These are phyloP conservation scores for Fulmarus glacialis DNA, from an alignment of 2,113 vertebrate genomes.

Conservation along the genomic window DNA sequence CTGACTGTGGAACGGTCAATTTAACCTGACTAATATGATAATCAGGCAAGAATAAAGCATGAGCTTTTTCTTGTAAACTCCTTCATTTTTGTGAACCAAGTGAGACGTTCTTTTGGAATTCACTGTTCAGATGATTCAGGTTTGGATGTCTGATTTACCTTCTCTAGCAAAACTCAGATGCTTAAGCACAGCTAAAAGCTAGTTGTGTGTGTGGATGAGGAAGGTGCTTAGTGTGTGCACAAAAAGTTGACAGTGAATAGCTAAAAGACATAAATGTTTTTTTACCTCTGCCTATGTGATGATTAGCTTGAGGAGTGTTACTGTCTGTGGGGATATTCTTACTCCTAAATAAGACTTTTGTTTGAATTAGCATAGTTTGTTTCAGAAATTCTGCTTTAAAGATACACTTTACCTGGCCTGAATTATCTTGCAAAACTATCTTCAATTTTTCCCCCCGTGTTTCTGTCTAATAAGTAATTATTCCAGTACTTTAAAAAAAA, in stretches of 20 bases:
- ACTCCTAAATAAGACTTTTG: background rate
- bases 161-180: background rate
- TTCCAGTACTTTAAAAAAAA: background rate
- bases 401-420: rapidly evolving
- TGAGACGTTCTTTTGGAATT: background rate
- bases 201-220: background rate
- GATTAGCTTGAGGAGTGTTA: background rate
- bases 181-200: background rate
- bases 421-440: background rate
- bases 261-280: background rate
- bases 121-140: background rate
- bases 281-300: background rate
- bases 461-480: background rate
- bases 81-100: background rate
- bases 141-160: background rate
- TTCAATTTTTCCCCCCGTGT: rapidly evolving
- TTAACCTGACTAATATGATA: background rate
- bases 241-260: background rate
- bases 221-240: background rate
- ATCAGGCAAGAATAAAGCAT: background rate
- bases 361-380: background rate
- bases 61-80: background rate
- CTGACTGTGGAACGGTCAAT: rapidly evolving
- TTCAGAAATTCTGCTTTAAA: background rate
- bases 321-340: background rate